Base-by-base conservation (phyloP, 2,113 vertebrate species). In the Lagopus leucura region DNA sequence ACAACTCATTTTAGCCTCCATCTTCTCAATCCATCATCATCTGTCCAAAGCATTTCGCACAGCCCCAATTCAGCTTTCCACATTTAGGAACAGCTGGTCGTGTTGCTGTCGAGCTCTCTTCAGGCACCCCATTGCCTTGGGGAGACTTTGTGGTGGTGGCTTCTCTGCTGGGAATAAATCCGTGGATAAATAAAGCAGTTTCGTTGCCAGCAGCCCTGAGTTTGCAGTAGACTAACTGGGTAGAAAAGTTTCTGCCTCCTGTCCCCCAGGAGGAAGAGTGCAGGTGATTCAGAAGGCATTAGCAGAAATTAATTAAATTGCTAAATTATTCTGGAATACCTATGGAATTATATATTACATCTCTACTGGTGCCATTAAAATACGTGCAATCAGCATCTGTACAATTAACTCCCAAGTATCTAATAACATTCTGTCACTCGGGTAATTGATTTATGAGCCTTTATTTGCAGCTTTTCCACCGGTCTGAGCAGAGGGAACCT, bases 251-350 rank as follows among this genome's bases (percentile, higher is more conserved):
- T 81, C 34, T 92, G 75, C 11, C 50, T 63, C 8, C 5, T 72
- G 82, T 70, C 34, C 67, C 54, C 66, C 30, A 17, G 64, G 54
- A 81, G 66, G 63, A 89, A 54, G 15, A 72, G 32, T 63, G 64
- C 69, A 91, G 65, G 65, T 91, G 77, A 93, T 96, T 91, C 82
- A 86, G 86, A 90, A 82, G 30, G 43, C 52, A 73, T 93, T 93
- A 96, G 61, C 73, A 88, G 86, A 84, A 95, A 94, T 91, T 88
- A 94, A 96, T 94, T 94, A 88, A 94, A 75, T 88, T 42, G 91
- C 76, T 82, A 83, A 88, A 90, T 94, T 93, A 83, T 90, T 95
- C 82, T 88, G 88, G 73, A 86, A 89, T 94, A 88, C 86, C 80
- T 82, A 12, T 87, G 91, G 90, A 95, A 93, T 84, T 88, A 36